Conservation (phyloP, 2,797 vertebrate species). For the Malacoraja senta region DNA sequence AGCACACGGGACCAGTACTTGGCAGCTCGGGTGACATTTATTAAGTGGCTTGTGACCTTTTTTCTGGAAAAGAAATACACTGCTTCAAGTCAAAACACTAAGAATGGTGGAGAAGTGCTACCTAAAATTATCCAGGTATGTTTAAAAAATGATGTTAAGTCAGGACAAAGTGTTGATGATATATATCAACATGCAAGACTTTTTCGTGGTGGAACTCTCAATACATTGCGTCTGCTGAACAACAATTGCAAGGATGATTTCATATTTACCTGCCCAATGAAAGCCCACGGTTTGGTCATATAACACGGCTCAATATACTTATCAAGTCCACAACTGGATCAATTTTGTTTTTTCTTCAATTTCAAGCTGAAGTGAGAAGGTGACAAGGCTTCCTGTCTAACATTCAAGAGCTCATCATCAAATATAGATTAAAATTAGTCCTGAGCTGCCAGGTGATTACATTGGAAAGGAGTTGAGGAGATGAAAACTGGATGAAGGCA, state of each 20-base stretch:
- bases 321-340: background rate
- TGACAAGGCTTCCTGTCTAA: background rate
- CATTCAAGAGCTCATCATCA: background rate
- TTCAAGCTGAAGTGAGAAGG: background rate
- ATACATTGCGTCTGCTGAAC: background rate
- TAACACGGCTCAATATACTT: background rate
- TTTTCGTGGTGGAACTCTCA: background rate
- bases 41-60: constrained; percentile 97
- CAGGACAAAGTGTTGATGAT: background rate
- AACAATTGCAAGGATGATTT: background rate
- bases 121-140: constrained; percentile 89
- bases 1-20: constrained; percentile 91
- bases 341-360: background rate
- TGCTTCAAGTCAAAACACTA: constrained; percentile 69
- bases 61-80: constrained; percentile 97
- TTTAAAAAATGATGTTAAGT: background rate
- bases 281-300: too few relatives aligned
- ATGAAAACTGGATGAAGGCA: background rate
- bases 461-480: background rate
- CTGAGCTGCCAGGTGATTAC: background rate
- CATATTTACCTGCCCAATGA: background rate
- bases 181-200: background rate
- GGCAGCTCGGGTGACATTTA: constrained; percentile 89
- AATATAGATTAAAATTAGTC: background rate
- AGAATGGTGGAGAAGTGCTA: constrained; percentile 84